Evolutionary conservation across 2,113 vertebrate species (phyloP).

Genomic region (Poecile atricapillus): DNA sequence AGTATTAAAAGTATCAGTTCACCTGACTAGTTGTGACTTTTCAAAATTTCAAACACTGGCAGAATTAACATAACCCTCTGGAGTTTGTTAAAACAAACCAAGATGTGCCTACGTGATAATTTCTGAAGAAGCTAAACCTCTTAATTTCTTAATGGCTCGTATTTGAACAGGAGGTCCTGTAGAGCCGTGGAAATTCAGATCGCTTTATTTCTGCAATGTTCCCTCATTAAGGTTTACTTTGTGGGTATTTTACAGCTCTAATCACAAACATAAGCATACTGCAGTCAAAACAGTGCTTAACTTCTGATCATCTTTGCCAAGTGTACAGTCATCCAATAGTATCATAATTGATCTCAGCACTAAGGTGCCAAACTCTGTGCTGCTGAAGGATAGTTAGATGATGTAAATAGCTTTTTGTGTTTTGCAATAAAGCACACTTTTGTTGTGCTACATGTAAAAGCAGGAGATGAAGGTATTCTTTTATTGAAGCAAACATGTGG

Average conservation of each 20-base stretch:
- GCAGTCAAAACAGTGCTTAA: constrained; percentile 31
- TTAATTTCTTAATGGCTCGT: neutral
- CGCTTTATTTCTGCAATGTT: neutral
- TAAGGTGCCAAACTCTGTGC: constrained; percentile 32
- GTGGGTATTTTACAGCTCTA: neutral
- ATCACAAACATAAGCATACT: constrained; percentile 1
- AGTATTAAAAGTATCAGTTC: neutral
- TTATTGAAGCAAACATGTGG: constrained; percentile 76
- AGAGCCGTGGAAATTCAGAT: neutral
- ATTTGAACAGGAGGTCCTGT: neutral
- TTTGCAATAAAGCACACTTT: constrained; percentile 52
- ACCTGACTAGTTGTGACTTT: neutral
- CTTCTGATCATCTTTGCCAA: constrained; percentile 49
- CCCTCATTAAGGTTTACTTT: neutral
- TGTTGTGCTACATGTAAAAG: constrained; percentile 59
- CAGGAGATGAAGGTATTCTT: constrained; percentile 71
- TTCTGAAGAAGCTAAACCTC: neutral
- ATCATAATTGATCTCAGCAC: constrained; percentile 25
- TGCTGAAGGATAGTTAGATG: constrained; percentile 71
- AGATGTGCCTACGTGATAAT: neutral
- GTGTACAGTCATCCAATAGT: neutral
- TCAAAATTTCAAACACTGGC: neutral
- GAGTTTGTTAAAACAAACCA: neutral
- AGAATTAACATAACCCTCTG: neutral
- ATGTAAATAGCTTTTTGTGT: constrained; percentile 81